Evolutionary conservation across 1,140 invertebrate species (phyloP), one percentile per base, ranked within the genome.

Genomic region (Matsumurasca onukii): DNA sequence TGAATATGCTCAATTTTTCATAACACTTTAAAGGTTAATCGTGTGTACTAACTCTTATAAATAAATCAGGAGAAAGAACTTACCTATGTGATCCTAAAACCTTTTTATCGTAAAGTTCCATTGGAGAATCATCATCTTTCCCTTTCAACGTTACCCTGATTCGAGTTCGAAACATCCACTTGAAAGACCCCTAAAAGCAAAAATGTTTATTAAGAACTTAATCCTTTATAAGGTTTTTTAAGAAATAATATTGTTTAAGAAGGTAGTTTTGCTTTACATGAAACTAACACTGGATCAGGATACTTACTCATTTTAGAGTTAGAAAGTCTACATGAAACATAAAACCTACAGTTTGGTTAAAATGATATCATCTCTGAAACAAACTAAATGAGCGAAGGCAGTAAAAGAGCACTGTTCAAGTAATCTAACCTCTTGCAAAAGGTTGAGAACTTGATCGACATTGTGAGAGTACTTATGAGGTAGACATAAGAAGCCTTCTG

Each of bases 401-500:
- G n/a, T 15, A 61, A 61, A n/a, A 25, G n/a, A 61, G 3, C 25
- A 61, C 31, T n/a, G 29, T 15, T 31, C 25, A 39, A 39, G 17
- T 39, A 39, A 59, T 27, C 55, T 12, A 27, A 59, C 55, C 55
- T 59, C 22, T 59, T 59, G 15, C 2, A 59, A 27, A 2, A 2
- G 55, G 2, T 67, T 13, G 25, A 74, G 64, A 0, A 71, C 71
- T 52, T 69, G 63, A 34, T 68, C 61, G 85, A 82, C 86, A 85
- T 87, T 83, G 24, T 78, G 75, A 0, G 88, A 87, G 73, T 86
- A 89, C 78, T 91, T 86, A 70, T 90, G 89, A 27, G 95, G 89
- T 61, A 98, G 79, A 82, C 97, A 95, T 0, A 99, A 84, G 76
- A 93, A 87, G 0, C 98, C 98, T 77, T 97, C 94, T 0, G 97